These are phyloP conservation scores for Poecilia picta DNA, from an alignment of 2,797 vertebrate genomes.

Conservation along the genomic window DNA sequence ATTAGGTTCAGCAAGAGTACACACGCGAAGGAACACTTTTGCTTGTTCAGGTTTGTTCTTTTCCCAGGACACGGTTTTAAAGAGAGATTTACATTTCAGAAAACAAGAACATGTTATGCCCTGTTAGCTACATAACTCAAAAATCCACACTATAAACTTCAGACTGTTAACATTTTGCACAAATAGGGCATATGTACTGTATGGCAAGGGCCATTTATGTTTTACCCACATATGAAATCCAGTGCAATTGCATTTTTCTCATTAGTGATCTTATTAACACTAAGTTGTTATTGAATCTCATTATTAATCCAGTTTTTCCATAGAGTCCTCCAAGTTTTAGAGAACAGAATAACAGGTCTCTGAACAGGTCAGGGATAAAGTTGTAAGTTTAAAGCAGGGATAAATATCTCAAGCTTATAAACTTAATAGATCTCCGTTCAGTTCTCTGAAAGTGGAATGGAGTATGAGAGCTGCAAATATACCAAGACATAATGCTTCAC, in stretches of 20 bases:
- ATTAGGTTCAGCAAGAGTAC: slow-evolving; percentile 31
- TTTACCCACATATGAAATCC: background rate
- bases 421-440: background rate
- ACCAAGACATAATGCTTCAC: background rate
- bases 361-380: background rate
- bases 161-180: background rate
- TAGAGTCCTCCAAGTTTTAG: background rate
- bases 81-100: slow-evolving; percentile 9
- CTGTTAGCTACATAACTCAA: background rate
- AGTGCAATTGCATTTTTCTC: background rate
- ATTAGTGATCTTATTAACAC: background rate
- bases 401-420: background rate
- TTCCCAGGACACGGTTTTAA: background rate
- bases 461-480: background rate
- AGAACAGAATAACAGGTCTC: background rate
- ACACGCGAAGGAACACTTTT: background rate
- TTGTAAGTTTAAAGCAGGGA: background rate
- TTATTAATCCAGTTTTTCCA: background rate
- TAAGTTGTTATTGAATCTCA: background rate
- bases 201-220: background rate
- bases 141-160: background rate
- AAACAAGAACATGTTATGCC: slow-evolving; percentile 38
- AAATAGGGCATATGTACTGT: background rate
- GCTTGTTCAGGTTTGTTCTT: slow-evolving; percentile 19
- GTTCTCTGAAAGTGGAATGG: background rate